Evolutionary conservation across 2,888 invertebrate genomes (phyloP), one percentile per base, ranked within the genome.

Genomic region (Drosophila kuntzei): DNA sequence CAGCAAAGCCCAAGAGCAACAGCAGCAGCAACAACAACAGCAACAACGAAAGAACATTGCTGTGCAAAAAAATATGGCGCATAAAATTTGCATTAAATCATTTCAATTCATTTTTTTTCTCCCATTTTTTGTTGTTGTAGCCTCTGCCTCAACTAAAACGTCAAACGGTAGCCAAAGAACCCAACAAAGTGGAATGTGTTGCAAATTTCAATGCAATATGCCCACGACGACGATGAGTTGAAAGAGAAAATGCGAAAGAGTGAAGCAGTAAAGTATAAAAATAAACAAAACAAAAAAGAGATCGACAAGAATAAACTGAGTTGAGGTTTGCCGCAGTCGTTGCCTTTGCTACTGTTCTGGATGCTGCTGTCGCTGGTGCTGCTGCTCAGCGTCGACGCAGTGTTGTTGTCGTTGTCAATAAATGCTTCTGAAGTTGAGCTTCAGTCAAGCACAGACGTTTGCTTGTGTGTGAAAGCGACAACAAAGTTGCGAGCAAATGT

Each of bases 161-260:
- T 72, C 79, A 84, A 89, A 87, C 81, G 75, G 87, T 87, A 87
- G 90, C 84, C 71, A 75, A 57, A 62, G 53, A 71, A 54, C 62
- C 54, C 75, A 81, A 60, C 65, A 63, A 64, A 84, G 64, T 77
- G 70, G 68, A 89, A 87, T 89, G 82, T 85, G 83, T 87, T 84
- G 83, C 82, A 83, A 87, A 85, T 89, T 89, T 78, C 86, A 89
- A 87, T 85, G 89, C 83, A 89, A 85, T 87, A 81, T 75, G 82
- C 79, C 76, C 76, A 63, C 64, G 51, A 47, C 18, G 63, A 57
- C 18, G 65, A 39, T 39, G 39, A 60, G 75, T 57, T 60, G 34
- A 73, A 64, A 70, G 61, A 51, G 64, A 54, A 63, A 63, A 61
- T 50, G 57, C 51, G 32, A 54, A 37, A 46, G 41, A 75, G 64